phyloP scores from a whole-genome alignment of 2,888 invertebrate genomes.

The Quadroppia sp. region DNA sequence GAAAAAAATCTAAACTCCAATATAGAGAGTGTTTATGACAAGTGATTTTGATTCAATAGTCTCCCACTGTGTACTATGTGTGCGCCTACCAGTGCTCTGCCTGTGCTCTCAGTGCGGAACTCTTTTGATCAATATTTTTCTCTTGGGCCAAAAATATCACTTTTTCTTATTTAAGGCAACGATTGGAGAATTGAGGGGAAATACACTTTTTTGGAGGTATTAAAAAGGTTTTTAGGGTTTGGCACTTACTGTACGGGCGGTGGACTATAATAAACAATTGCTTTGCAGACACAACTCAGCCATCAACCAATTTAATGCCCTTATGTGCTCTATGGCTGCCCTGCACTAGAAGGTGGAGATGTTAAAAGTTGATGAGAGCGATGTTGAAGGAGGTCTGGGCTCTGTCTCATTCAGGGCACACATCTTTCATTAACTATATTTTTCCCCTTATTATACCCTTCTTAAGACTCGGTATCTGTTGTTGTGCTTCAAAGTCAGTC shows the following conservation, averaged over 20 bases:
- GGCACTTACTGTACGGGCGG: constrained; percentile 36
- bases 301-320: background rate
- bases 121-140: constrained; percentile 33
- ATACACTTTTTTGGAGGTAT: constrained; percentile 4
- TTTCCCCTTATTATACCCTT: background rate
- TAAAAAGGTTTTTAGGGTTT: constrained; percentile 34
- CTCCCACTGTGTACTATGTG: constrained; percentile 17
- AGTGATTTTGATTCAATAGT: constrained; percentile 36
- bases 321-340: constrained; percentile 18
- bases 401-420: constrained; percentile 24
- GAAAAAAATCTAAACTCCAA: background rate
- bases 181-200: background rate
- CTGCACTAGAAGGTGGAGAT: constrained; percentile 17
- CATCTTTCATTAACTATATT: constrained; percentile 31
- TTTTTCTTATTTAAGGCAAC: background rate
- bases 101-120: constrained; percentile 16
- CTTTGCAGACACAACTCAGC: background rate
- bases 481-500: background rate
- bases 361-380: constrained; percentile 26
- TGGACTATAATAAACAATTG: constrained; percentile 29
- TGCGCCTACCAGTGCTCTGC: background rate
- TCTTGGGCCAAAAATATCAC: constrained; percentile 9
- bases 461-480: background rate
- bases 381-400: constrained; percentile 32
- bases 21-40: constrained; percentile 37